Conservation (phyloP, 2,888 invertebrate genomes). For the Temnothorax unifasciatus region DNA sequence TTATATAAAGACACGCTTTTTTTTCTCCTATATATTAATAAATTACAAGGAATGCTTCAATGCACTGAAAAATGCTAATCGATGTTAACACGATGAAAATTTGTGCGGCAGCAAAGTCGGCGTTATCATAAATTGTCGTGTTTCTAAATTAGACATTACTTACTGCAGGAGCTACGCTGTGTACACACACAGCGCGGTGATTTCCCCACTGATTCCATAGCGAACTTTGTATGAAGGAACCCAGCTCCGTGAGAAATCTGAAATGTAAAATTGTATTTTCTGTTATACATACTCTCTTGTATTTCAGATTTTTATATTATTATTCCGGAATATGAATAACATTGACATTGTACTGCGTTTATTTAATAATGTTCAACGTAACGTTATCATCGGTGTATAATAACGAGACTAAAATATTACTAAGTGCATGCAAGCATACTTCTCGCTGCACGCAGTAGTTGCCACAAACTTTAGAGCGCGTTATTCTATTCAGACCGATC, state of each 20-base stretch:
- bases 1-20: not conserved
- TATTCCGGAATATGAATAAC: not conserved
- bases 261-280: conserved; percentile 35
- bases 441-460: conserved; percentile 11
- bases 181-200: conserved; percentile 29
- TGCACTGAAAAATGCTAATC: not conserved
- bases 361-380: conserved; percentile 14
- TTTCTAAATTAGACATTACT: conserved; percentile 48
- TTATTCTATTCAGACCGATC: conserved; percentile 40
- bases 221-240: conserved; percentile 7
- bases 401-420: conserved; percentile 22
- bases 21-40: not conserved
- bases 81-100: conserved; percentile 21
- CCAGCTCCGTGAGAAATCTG: not conserved
- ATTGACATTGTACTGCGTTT: not conserved
- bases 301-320: not conserved
- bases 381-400: conserved; percentile 28
- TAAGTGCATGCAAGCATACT: conserved; percentile 22
- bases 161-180: conserved; percentile 1
- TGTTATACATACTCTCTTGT: not conserved
- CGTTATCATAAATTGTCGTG: conserved; percentile 29
- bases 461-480: conserved; percentile 35
- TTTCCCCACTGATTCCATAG: conserved; percentile 46
- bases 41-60: not conserved
- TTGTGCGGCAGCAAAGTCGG: not conserved